Conservation (phyloP, 1,140 invertebrate genomes). For the Drosophila tristis region DNA sequence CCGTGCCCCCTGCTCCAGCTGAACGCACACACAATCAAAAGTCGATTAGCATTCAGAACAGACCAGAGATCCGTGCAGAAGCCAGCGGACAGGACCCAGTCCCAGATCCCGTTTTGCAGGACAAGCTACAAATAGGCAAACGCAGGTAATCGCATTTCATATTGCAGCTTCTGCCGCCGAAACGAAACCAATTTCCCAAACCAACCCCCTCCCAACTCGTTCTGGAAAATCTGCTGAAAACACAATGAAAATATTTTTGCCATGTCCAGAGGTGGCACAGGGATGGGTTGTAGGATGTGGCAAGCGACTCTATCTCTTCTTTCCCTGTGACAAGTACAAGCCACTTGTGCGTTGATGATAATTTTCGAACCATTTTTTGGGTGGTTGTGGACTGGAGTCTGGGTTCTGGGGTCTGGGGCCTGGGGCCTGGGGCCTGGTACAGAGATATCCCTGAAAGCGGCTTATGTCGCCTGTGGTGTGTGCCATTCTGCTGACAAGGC, state of each 20-base stretch:
- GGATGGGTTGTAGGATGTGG: background rate
- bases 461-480: slow-evolving; percentile 69
- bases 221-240: slow-evolving; percentile 79
- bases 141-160: slow-evolving; percentile 80
- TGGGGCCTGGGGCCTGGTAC: slow-evolving; percentile 10
- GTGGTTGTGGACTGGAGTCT: background rate
- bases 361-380: slow-evolving; percentile 70
- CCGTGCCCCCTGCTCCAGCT: slow-evolving; percentile 3
- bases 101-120: slow-evolving; percentile 13
- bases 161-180: slow-evolving; percentile 26
- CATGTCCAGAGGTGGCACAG: slow-evolving; percentile 15
- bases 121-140: slow-evolving; percentile 79
- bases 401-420: slow-evolving; percentile 3
- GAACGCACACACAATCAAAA: slow-evolving; percentile 68
- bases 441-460: slow-evolving; percentile 77
- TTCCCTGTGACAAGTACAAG: slow-evolving; percentile 76
- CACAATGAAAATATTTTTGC: slow-evolving; percentile 82
- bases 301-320: background rate
- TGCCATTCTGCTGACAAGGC: slow-evolving; percentile 76
- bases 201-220: slow-evolving; percentile 5
- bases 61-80: slow-evolving; percentile 11
- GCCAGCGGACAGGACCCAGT: slow-evolving; percentile 26
- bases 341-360: slow-evolving; percentile 82
- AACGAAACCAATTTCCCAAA: slow-evolving; percentile 67
- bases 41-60: slow-evolving; percentile 75